These are phyloP conservation scores for Corapipo altera DNA, from an alignment of 2,113 vertebrate species.

Conservation along the genomic window DNA sequence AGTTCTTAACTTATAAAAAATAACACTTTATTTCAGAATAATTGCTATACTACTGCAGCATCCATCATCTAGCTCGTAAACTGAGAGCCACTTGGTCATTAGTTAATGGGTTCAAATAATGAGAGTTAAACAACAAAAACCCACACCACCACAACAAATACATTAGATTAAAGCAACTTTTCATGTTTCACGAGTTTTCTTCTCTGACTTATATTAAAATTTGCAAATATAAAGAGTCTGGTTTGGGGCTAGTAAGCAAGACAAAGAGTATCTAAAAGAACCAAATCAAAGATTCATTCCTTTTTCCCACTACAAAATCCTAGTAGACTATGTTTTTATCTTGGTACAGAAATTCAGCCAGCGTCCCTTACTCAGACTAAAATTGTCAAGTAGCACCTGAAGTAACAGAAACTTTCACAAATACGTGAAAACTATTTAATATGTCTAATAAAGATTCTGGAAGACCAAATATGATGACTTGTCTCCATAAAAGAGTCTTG, in stretches of 20 bases:
- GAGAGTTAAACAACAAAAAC: background rate
- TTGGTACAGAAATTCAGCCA: background rate
- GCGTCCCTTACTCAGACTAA: background rate
- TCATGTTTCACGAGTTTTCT: constrained; percentile 9
- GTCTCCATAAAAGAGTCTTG: background rate
- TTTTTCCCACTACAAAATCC: background rate
- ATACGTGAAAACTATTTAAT: background rate
- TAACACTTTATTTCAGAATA: constrained; percentile 19
- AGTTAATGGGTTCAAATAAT: constrained; percentile 17
- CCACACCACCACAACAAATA: constrained; percentile 3
- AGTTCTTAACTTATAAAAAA: constrained; percentile 25
- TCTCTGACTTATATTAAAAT: constrained; percentile 22
- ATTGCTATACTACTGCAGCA: background rate
- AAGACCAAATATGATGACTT: background rate
- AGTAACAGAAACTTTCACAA: background rate
- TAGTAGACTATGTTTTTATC: background rate
- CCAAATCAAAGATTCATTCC: background rate
- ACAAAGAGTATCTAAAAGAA: background rate
- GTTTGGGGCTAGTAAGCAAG: background rate
- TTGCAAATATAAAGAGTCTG: background rate
- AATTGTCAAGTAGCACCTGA: background rate
- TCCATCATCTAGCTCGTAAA: constrained; percentile 14
- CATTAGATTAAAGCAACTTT: constrained; percentile 13
- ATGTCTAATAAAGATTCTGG: background rate
- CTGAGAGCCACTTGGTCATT: background rate